Conservation (phyloP, 2,797 vertebrate species). For the Molothrus ater region DNA sequence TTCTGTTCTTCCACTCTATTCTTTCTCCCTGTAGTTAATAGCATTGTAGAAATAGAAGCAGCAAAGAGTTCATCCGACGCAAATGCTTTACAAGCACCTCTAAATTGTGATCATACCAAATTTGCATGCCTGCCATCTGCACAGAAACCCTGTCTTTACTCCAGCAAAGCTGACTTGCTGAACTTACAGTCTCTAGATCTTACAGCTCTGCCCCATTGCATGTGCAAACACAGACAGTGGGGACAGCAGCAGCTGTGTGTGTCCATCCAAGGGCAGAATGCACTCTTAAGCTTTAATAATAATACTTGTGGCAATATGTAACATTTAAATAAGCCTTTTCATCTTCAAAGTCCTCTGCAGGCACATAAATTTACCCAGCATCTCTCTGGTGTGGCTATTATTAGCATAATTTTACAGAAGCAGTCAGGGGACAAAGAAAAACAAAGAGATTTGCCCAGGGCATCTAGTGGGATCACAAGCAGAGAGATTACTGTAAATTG, state of each 20-base stretch:
- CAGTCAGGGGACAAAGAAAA: not conserved
- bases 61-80: not conserved
- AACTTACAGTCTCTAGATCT: not conserved
- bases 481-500: not conserved
- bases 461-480: not conserved
- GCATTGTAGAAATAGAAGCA: not conserved
- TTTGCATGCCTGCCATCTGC: constrained; percentile 59
- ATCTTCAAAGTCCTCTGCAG: constrained; percentile 40
- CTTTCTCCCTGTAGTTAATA: not conserved
- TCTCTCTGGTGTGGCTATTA: constrained; percentile 1
- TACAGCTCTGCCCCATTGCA: not conserved
- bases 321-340: constrained; percentile 43
- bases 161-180: constrained; percentile 8
- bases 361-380: not conserved
- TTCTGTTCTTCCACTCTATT: not conserved
- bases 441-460: not conserved
- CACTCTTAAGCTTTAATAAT: constrained; percentile 20
- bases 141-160: constrained; percentile 22
- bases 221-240: not conserved
- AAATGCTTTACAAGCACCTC: constrained; percentile 45
- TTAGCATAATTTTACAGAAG: constrained; percentile 8
- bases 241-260: not conserved
- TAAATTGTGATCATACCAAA: constrained; percentile 29
- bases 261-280: constrained; percentile 12
- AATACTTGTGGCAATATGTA: not conserved